These are phyloP conservation scores for Loripinus fragilis DNA, from an alignment of 2,888 invertebrate species.

Conservation along the genomic window DNA sequence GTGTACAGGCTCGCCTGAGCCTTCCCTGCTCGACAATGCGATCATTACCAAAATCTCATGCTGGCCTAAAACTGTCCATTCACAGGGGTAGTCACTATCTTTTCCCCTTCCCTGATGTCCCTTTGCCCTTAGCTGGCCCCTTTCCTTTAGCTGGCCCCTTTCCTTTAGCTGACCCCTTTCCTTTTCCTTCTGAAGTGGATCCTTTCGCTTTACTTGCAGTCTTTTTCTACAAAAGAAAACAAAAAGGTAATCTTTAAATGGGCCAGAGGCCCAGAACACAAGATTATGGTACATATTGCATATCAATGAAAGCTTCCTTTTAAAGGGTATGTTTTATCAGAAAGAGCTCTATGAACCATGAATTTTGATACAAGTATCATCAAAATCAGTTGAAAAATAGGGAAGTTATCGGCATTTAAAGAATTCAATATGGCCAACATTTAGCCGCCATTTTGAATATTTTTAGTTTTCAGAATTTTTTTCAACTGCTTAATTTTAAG, in stretches of 20 bases:
- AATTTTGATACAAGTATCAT: too few species aligned
- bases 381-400: too few species aligned
- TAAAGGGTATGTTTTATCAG: too few species aligned
- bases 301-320: neutral
- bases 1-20: too few species aligned
- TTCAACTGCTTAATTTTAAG: too few species aligned
- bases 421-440: neutral
- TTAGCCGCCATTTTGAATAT: too few species aligned
- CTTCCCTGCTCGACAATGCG: too few species aligned
- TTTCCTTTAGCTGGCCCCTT: slow-evolving; percentile 57
- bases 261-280: neutral
- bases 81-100: slow-evolving; percentile 16
- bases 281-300: too few species aligned
- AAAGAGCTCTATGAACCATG: too few species aligned
- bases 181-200: slow-evolving; percentile 47
- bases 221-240: slow-evolving; percentile 47
- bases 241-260: neutral
- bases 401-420: neutral
- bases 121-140: slow-evolving; percentile 40
- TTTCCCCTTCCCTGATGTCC: slow-evolving; percentile 43
- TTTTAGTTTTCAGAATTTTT: too few species aligned
- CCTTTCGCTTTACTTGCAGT: slow-evolving; percentile 38
- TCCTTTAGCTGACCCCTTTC: slow-evolving; percentile 57
- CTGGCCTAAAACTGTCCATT: too few species aligned
- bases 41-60: too few species aligned